Base-by-base conservation (phyloP, 1,140 invertebrate genomes). In the Rhyzopertha dominica region DNA sequence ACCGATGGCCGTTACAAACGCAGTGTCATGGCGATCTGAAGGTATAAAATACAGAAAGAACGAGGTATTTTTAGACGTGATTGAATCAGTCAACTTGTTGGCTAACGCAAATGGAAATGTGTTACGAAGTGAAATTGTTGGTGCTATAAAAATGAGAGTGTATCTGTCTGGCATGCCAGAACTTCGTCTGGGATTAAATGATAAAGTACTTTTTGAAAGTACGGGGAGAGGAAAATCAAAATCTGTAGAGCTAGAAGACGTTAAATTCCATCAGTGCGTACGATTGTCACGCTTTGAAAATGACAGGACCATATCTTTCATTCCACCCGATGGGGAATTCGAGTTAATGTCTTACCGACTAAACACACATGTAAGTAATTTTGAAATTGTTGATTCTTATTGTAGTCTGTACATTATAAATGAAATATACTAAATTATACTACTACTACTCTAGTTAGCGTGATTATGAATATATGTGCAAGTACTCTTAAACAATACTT, bases 161-260 rank as follows among this genome's bases (percentile, higher is more conserved):
- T 98, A 98, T 66, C 67, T 99, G 5, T 96, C 92, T 9, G 97
- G 97, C n/a, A 99, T 99, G 97, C 97, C 97, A 1, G 97, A 99
- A 70, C 67, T 99, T n/a, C 77, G 96, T 18, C 46, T 99, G 14
- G 97, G 97, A 0, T 74, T 99, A 0, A 99, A 99, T 67, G 97
- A 99, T 66, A 99, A 99, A 74, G 95, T 99, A 8, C 69, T 99
- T 1, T 99, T 98, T 74, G 95, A 99, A 69, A 95, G 90, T 47
- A 98, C 94, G 13, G 95, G 96, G 1, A 76, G 95, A 47, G 95
- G 95, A 0, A 99, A 98, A 72, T 97, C 90, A 14, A 99, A 99
- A 69, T 97, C 94, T 14, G 96, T 99, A 0, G 97, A 99, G 70
- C 68, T 99, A 25, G 97, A 99, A 71, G 97, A 99, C 73, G 94